Percentiles rank a stretch among this genome's conserved stretches.
Evolutionary conservation across 2,113 vertebrate genomes (phyloP).

Genomic region (Heptranchias perlo): DNA sequence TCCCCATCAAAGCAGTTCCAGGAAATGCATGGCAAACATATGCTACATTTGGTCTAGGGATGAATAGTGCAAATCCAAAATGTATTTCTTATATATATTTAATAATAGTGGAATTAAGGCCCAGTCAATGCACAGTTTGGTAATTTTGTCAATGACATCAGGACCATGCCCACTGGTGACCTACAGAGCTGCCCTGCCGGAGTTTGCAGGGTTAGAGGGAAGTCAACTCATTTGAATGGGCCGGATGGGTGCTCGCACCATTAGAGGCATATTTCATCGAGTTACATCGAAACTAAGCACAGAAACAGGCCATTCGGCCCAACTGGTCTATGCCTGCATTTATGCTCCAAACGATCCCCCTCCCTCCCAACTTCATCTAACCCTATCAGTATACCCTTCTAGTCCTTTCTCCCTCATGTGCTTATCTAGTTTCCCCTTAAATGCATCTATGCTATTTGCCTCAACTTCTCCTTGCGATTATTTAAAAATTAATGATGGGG

Average conservation of each 20-base stretch:
- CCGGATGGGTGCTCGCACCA: neutral
- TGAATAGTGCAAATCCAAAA: neutral
- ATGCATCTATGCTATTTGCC: too few relatives aligned
- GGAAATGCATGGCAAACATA: neutral
- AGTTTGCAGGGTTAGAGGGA: neutral
- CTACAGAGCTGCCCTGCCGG: neutral
- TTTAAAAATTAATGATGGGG: neutral
- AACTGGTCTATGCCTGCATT: too few relatives aligned
- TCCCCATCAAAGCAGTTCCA: constrained; percentile 11
- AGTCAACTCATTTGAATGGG: neutral
- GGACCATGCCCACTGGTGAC: neutral
- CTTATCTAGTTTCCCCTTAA: too few relatives aligned
- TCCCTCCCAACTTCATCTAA: too few relatives aligned
- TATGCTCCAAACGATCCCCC: too few relatives aligned
- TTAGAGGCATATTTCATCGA: neutral
- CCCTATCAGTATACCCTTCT: too few relatives aligned
- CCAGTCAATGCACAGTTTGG: neutral
- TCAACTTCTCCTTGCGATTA: too few relatives aligned
- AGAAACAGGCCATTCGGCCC: too few relatives aligned
- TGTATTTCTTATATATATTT: neutral
- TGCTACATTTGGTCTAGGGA: neutral
- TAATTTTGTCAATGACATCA: neutral
- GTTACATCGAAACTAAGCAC: too few relatives aligned
- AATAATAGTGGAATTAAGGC: neutral
- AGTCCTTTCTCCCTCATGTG: too few relatives aligned